Evolutionary conservation across 2,113 vertebrate genomes (phyloP), one percentile per base, ranked within the genome.

Genomic region (Penelope pileata): DNA sequence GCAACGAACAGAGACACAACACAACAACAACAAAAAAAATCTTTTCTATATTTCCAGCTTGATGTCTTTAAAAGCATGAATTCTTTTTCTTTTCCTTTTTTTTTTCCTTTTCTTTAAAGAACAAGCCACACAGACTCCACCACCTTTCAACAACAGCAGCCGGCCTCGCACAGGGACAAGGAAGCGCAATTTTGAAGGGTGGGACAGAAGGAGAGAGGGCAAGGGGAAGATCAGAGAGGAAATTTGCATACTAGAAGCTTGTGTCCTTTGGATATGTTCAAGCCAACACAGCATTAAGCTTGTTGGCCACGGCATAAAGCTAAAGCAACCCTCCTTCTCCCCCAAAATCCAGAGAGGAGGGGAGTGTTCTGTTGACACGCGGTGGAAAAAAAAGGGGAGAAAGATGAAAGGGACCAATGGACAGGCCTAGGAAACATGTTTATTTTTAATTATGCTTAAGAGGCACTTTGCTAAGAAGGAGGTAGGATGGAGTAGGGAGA

Each of bases 261-360:
- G 29, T 24, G 75, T 67, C 79, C 68, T 90, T 63, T 50, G 88
- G 85, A 75, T 45, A 47, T 17, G 45, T 69, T 63, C 38, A 30
- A 82, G 87, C 26, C 69, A 90, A 81, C 70, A 42, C 21, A 53
- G 45, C 1, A 78, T 74, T 82, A 42, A 43, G 23, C 34, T 59
- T 63, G 77, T 86, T 91, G 94, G 92, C 92, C 88, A 14, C n/a
- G 47, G n/a, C 94, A 91, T 86, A 93, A 94, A 96, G 95, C 83
- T 64, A 45, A 77, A 32, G 64, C 68, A 76, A 48, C 3, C 16
- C 24, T 68, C 88, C 70, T 85, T 63, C 88, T 82, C 54, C 78
- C 86, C 70, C 45, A 38, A 91, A 92, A 93, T 66, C 45, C 76
- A 56, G 38, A 40, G 70, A 67, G 59, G 38, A 88, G 68, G 36